Percentiles rank a stretch among this genome's conserved stretches.
phyloP scores from a whole-genome alignment of 2,113 vertebrate genomes.

The Paradisaea rubra region DNA sequence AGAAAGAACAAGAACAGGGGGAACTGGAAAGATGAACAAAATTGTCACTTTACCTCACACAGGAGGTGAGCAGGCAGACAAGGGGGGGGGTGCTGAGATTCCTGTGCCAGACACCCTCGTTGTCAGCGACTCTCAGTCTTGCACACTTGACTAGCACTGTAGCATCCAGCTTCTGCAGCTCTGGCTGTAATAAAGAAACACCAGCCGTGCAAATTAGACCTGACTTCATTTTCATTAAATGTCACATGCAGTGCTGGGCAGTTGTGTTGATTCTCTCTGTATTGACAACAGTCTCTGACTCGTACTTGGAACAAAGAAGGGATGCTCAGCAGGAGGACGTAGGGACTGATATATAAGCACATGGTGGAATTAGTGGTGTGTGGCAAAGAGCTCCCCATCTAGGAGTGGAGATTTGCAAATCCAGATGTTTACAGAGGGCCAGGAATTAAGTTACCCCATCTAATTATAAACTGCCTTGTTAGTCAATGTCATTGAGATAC shows the following conservation, averaged over 20 bases:
- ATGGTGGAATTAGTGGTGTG: background rate
- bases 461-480: background rate
- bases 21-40: background rate
- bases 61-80: background rate
- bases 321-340: background rate
- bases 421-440: background rate
- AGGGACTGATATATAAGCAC: background rate
- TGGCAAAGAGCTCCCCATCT: background rate
- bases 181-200: background rate
- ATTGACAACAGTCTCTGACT: background rate
- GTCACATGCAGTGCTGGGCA: background rate
- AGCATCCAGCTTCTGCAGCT: background rate
- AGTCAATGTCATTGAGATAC: background rate
- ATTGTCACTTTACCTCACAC: background rate
- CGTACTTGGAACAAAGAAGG: background rate
- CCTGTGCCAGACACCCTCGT: background rate
- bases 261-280: background rate
- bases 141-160: background rate
- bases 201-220: background rate
- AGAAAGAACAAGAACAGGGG: background rate
- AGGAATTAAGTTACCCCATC: background rate
- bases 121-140: background rate
- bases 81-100: background rate
- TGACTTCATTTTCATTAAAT: constrained; percentile 10
- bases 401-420: background rate